These are phyloP conservation scores for Plebejus melissa DNA, from an alignment of 2,888 invertebrate species.

Conservation along the genomic window DNA sequence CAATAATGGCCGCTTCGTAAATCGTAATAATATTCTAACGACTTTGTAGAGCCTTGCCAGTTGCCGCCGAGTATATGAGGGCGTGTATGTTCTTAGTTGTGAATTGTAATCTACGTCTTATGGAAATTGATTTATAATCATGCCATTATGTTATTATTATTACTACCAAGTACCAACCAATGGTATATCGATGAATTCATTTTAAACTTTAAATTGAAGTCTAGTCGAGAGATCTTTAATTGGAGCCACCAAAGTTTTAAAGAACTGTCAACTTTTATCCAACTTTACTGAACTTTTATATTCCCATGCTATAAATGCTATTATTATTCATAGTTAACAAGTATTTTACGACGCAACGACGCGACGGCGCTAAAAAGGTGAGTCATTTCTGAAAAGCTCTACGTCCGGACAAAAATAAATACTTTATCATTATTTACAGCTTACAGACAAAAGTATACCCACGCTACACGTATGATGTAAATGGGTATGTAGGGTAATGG, in stretches of 20 bases:
- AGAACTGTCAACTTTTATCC: not conserved
- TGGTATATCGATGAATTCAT: not conserved
- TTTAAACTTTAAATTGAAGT: too few species aligned
- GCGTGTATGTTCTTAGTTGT: not conserved
- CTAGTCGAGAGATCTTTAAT: not conserved
- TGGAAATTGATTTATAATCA: not conserved
- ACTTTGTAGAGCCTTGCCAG: not conserved
- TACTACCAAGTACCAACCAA: not conserved
- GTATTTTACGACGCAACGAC: not conserved
- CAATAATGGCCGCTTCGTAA: conserved; percentile 6
- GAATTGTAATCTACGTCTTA: not conserved
- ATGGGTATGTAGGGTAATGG: conserved; percentile 13
- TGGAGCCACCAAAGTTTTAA: not conserved
- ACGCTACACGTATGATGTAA: not conserved
- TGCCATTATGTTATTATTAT: not conserved
- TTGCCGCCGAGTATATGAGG: not conserved
- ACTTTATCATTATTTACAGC: not conserved
- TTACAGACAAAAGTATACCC: not conserved
- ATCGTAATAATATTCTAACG: conserved; percentile 4
- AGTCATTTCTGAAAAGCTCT: not conserved
- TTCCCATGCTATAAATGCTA: not conserved
- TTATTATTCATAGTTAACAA: not conserved
- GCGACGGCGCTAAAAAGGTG: not conserved
- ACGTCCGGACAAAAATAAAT: not conserved
- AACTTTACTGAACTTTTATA: not conserved